Conservation (phyloP, 2,888 invertebrate genomes). For the Pediacus dermestoides region DNA sequence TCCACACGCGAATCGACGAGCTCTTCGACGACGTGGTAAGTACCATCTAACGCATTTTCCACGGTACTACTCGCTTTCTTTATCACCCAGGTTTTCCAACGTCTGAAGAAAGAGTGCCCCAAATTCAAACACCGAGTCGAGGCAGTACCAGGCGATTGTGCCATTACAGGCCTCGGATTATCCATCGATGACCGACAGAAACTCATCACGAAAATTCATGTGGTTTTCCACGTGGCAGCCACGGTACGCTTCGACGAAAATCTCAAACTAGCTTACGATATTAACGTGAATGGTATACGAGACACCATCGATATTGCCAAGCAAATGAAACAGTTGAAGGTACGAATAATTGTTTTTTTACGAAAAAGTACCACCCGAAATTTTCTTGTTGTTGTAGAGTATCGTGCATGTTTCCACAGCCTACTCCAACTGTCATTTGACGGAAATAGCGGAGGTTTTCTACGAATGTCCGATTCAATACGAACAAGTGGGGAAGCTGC, state of each 20-base stretch:
- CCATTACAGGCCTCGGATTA: slow-evolving; percentile 62
- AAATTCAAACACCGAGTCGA: slow-evolving; percentile 65
- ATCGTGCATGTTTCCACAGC: slow-evolving; percentile 78
- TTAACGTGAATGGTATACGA: slow-evolving; percentile 75
- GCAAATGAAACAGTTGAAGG: slow-evolving; percentile 69
- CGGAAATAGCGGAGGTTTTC: slow-evolving; percentile 64
- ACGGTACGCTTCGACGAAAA: slow-evolving; percentile 88
- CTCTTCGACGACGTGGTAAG: slow-evolving; percentile 63
- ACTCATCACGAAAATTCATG: slow-evolving; percentile 62
- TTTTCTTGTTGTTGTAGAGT: slow-evolving; percentile 53
- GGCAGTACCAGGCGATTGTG: slow-evolving; percentile 66
- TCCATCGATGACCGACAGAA: slow-evolving; percentile 58
- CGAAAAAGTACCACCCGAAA: slow-evolving; percentile 5
- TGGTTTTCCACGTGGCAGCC: slow-evolving; percentile 85
- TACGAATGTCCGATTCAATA: slow-evolving; percentile 60
- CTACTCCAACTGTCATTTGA: slow-evolving; percentile 68
- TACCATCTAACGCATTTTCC: slow-evolving; percentile 8
- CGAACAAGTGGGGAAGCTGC: slow-evolving; percentile 46
- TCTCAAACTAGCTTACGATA: slow-evolving; percentile 69
- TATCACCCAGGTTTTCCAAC: slow-evolving; percentile 54
- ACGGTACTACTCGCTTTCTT: slow-evolving; percentile 6
- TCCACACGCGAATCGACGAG: slow-evolving; percentile 62
- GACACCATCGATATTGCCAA: slow-evolving; percentile 71
- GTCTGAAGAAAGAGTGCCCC: slow-evolving; percentile 53
- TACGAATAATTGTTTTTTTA: slow-evolving; percentile 34